Base-by-base conservation (phyloP, 53 echinoderm and acorn worm genomes). In the Holothuria scabra region DNA sequence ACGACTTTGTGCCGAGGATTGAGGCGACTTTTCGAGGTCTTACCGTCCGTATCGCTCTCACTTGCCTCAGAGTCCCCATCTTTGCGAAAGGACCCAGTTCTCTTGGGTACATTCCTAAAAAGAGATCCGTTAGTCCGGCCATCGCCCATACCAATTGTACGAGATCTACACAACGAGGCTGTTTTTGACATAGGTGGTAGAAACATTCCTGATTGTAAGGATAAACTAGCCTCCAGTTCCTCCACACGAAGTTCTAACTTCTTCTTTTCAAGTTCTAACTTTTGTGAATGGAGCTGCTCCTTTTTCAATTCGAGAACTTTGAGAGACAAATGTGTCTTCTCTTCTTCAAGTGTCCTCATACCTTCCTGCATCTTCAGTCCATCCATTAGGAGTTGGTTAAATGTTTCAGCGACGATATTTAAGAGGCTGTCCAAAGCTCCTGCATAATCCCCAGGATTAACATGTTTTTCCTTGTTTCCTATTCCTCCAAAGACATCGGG, bases 181-280 rank as follows among this genome's bases (percentile, higher is more conserved):
- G 85, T 56, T 31, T 90, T 85, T 20, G 31, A 61, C 23, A 46
- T 76, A 4, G 83, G 78, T 24, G 59, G 76, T 4, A 66, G 46
- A 24, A 74, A 61, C 41, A 88, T 63, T 26, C 78, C 78, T 1
- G 78, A 57, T 32, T 78, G 78, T n/a, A 60, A 44, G 35, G 66
- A 81, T 30, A 81, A 44, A 64, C 85, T 86, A 4, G 96, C 88
- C 66, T 96, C 96, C 28, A 96, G 90, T 67, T 96, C 96, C 25
- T 96, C 93, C 16, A 96, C 87, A 62, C 93, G 86, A 22, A 96
- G 90, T 55, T 93, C 90, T 29, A 96, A 86, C 66, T 96, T 96
- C 71, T 94, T 93, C 62, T 93, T 93, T 62, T 93, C 93, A 3
- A 96, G 72, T 69, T 96, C 92, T 21, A 96, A 88, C 33, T 88